phyloP scores from a whole-genome alignment of 2,113 vertebrate species.

The Brienomyrus longianalis region DNA sequence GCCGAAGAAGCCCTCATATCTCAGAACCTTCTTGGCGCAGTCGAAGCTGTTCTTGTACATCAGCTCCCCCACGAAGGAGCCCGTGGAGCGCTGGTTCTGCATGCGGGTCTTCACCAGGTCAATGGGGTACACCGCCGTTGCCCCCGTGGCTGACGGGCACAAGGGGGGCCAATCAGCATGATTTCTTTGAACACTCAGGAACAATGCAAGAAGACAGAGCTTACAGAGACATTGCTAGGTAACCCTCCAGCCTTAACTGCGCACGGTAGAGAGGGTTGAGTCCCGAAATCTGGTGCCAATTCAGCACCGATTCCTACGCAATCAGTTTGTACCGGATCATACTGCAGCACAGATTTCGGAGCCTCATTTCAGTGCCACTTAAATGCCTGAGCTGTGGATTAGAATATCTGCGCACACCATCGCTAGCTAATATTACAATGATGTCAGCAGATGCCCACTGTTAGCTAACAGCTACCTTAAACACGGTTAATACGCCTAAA shows the following conservation, averaged over 20 bases:
- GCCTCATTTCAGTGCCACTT: not conserved
- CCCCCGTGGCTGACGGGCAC: slow-evolving; percentile 74
- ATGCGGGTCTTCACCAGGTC: slow-evolving; percentile 96
- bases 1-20: slow-evolving; percentile 88
- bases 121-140: slow-evolving; percentile 89
- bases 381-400: not conserved
- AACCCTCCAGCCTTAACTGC: not conserved
- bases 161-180: not conserved
- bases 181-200: not conserved
- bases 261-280: not conserved
- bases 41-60: slow-evolving; percentile 98
- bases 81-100: slow-evolving; percentile 87
- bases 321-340: not conserved
- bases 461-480: not conserved
- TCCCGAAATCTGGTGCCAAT: not conserved
- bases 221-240: not conserved
- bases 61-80: slow-evolving; percentile 83
- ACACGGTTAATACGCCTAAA: not conserved
- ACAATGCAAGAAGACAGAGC: not conserved
- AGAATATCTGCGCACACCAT: not conserved
- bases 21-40: slow-evolving; percentile 90
- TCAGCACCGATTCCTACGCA: not conserved
- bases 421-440: not conserved
- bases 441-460: not conserved
- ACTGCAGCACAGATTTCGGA: not conserved